phyloP scores from a whole-genome alignment of 1,140 invertebrate species.

The Eumeta japonica region DNA sequence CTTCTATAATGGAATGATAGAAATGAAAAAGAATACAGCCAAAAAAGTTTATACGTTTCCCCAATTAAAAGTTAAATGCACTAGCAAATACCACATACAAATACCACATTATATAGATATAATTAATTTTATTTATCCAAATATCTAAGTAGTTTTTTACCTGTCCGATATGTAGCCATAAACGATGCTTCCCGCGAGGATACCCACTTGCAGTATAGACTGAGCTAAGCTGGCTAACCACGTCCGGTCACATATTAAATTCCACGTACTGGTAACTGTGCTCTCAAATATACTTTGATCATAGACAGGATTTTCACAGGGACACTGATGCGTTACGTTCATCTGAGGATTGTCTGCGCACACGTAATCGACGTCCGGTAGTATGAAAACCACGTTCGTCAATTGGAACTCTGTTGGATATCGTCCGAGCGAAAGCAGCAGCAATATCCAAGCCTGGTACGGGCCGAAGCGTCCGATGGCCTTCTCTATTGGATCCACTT shows the following conservation, averaged over 20 bases:
- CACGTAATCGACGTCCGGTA: conserved; percentile 62
- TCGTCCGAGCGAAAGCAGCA: conserved; percentile 65
- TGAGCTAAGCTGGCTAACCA: conserved; percentile 53
- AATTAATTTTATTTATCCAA: too few relatives aligned
- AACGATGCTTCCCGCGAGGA: conserved; percentile 51
- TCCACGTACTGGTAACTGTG: conserved; percentile 55
- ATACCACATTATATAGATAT: too few relatives aligned
- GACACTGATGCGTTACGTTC: conserved; percentile 41
- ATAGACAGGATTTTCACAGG: conserved; percentile 44
- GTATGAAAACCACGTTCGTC: conserved; percentile 65
- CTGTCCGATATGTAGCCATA: conserved; percentile 56
- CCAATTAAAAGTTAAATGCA: too few relatives aligned
- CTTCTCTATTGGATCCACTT: conserved; percentile 30
- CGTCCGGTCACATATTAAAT: conserved; percentile 53
- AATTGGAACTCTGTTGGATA: conserved; percentile 69
- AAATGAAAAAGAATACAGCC: too few relatives aligned
- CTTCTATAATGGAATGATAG: too few relatives aligned
- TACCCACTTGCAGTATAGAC: conserved; percentile 55
- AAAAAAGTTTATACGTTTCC: too few relatives aligned
- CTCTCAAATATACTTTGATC: conserved; percentile 43
- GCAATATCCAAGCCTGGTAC: conserved; percentile 55
- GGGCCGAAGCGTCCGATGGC: conserved; percentile 32
- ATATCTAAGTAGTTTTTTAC: too few relatives aligned
- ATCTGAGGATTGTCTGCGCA: conserved; percentile 49
- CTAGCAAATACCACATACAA: too few relatives aligned